Evolutionary conservation across 2,888 invertebrate genomes (phyloP).

Genomic region (Polyploca ridens): DNA sequence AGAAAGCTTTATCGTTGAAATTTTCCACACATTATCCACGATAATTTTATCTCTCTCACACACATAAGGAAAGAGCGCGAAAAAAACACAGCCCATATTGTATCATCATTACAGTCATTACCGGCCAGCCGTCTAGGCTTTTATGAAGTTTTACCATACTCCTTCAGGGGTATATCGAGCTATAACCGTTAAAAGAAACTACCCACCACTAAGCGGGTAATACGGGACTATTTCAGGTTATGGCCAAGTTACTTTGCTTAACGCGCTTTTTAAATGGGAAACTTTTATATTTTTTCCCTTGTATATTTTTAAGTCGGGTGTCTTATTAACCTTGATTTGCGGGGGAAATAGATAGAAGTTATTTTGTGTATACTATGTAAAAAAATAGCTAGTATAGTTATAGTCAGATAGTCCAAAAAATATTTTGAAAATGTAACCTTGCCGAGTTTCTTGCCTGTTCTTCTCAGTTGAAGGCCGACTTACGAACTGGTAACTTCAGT

Average conservation of each 20-base stretch:
- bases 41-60: neutral
- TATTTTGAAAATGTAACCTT: too few species aligned
- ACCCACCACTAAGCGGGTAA: constrained; percentile 50
- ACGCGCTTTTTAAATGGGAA: constrained; percentile 34
- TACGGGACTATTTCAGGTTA: constrained; percentile 41
- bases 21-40: neutral
- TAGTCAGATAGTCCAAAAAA: too few species aligned
- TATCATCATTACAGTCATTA: constrained; percentile 7
- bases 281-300: constrained; percentile 24
- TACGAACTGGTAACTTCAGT: too few species aligned
- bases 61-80: neutral
- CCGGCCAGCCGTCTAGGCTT: constrained; percentile 10
- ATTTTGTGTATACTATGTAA: too few species aligned
- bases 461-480: too few species aligned
- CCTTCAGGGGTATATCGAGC: constrained; percentile 21
- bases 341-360: too few species aligned
- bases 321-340: constrained; percentile 11
- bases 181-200: constrained; percentile 65
- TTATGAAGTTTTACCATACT: constrained; percentile 28
- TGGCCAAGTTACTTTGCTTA: constrained; percentile 37
- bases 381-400: too few species aligned
- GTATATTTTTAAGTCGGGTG: neutral
- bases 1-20: neutral
- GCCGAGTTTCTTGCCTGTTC: too few species aligned
- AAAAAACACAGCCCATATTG: constrained; percentile 6